Evolutionary conservation across 1,140 invertebrate species (phyloP).

Genomic region (Euura saliciscinereae): DNA sequence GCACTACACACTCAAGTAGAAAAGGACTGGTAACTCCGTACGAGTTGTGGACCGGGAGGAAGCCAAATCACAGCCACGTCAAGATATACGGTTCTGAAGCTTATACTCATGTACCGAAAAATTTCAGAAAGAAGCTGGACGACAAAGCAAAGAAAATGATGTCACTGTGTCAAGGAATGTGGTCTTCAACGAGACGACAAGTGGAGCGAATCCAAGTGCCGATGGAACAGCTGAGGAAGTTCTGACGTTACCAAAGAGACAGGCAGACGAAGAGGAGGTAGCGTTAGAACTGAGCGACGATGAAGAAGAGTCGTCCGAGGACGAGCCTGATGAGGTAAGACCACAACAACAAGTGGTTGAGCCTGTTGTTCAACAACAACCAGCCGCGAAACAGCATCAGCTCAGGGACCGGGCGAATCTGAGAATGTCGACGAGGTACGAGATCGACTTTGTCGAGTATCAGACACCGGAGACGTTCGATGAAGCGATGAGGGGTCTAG

Average conservation of each 20-base stretch:
- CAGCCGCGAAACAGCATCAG: slow-evolving; percentile 1
- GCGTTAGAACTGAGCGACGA: too few species aligned
- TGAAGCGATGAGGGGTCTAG: neutral
- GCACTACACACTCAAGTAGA: slow-evolving; percentile 27
- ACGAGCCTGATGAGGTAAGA: neutral
- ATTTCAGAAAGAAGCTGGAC: slow-evolving; percentile 7
- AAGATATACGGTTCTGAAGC: slow-evolving; percentile 12
- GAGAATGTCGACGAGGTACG: neutral
- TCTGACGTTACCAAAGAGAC: too few species aligned
- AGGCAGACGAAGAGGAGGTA: too few species aligned
- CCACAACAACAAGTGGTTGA: neutral
- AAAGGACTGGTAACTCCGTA: slow-evolving; percentile 20
- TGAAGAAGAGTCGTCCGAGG: neutral
- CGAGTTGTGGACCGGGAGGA: slow-evolving; percentile 13
- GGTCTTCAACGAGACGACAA: slow-evolving; percentile 8
- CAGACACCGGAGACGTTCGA: neutral
- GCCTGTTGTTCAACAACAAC: neutral
- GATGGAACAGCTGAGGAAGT: too few species aligned
- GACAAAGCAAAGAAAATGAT: slow-evolving; percentile 15
- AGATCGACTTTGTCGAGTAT: neutral
- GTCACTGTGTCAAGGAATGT: slow-evolving; percentile 19
- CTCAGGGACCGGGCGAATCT: slow-evolving; percentile 8
- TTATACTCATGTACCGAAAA: slow-evolving; percentile 12
- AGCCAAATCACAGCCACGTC: slow-evolving; percentile 12
- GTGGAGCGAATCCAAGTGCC: too few species aligned